A percentile compares a stretch with the other conserved stretches of the same genome.
Evolutionary conservation across 92 coral and sea anemone genomes (phyloP).

Genomic region (Porites rus): DNA sequence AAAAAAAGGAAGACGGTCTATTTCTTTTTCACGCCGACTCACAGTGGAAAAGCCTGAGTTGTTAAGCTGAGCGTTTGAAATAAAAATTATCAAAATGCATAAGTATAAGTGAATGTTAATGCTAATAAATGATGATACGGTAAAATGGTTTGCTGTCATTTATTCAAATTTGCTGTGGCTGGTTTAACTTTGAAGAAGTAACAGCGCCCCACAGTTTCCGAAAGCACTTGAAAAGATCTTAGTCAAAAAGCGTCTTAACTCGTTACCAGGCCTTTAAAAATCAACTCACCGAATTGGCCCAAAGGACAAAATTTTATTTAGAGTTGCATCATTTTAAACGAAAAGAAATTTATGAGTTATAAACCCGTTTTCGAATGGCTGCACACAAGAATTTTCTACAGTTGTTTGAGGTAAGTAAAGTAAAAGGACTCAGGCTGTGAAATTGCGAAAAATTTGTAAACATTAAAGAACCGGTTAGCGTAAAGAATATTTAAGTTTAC

Average conservation of each 20-base stretch:
- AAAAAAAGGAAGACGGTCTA: background rate
- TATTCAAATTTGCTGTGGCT: too few species aligned
- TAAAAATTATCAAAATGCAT: background rate
- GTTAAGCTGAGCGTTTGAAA: background rate
- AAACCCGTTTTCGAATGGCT: background rate
- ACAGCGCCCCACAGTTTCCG: too few species aligned
- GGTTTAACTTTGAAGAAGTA: too few species aligned
- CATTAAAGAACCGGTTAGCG: background rate
- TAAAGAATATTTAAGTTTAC: background rate
- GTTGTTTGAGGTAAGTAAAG: background rate
- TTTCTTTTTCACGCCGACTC: too few species aligned
- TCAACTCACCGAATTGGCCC: too few species aligned
- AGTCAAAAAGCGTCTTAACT: too few species aligned
- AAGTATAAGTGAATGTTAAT: background rate
- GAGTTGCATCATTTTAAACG: background rate
- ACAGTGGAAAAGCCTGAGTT: too few species aligned
- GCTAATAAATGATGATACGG: background rate
- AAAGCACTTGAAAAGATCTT: too few species aligned
- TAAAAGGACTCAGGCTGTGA: background rate
- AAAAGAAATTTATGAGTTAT: background rate
- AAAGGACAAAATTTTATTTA: too few species aligned
- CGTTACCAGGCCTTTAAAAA: too few species aligned
- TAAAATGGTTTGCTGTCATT: background rate
- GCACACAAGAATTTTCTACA: background rate
- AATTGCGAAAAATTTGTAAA: constrained; percentile 5